Evolutionary conservation across 2,888 invertebrate genomes (phyloP).

Genomic region (Tipula helvola): DNA sequence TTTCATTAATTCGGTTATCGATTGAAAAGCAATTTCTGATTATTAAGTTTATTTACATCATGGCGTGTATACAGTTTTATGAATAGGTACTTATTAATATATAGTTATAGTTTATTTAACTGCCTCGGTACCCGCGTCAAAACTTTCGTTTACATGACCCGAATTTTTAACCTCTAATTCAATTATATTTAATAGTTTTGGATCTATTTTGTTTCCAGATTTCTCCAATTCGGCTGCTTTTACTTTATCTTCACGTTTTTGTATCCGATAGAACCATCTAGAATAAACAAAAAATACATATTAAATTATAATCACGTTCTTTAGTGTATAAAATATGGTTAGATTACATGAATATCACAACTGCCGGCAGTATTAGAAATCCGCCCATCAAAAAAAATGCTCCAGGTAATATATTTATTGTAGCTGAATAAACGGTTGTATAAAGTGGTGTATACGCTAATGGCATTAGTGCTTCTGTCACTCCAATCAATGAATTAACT

Average conservation of each 20-base stretch:
- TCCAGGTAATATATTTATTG: constrained; percentile 37
- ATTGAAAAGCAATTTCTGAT: not conserved
- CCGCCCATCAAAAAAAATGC: constrained; percentile 39
- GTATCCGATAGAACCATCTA: constrained; percentile 15
- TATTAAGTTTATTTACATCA: not conserved
- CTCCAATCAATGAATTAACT: not conserved
- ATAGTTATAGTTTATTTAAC: not conserved
- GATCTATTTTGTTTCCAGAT: not conserved
- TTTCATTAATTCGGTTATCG: not conserved
- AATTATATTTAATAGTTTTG: not conserved
- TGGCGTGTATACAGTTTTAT: not conserved
- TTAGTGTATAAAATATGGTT: not conserved
- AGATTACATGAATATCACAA: constrained; percentile 31
- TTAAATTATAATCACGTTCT: not conserved
- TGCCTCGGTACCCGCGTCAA: not conserved
- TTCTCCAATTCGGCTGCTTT: not conserved
- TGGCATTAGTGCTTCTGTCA: not conserved
- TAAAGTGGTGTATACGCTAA: not conserved
- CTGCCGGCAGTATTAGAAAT: constrained; percentile 36
- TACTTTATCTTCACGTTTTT: constrained; percentile 11
- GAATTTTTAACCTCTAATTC: not conserved
- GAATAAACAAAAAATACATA: not conserved
- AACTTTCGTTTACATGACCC: not conserved
- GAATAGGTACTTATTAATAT: not conserved
- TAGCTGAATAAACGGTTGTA: constrained; percentile 22